Evolutionary conservation across 2,797 vertebrate genomes (phyloP).

Genomic region (Rhyacichthys aspro): DNA sequence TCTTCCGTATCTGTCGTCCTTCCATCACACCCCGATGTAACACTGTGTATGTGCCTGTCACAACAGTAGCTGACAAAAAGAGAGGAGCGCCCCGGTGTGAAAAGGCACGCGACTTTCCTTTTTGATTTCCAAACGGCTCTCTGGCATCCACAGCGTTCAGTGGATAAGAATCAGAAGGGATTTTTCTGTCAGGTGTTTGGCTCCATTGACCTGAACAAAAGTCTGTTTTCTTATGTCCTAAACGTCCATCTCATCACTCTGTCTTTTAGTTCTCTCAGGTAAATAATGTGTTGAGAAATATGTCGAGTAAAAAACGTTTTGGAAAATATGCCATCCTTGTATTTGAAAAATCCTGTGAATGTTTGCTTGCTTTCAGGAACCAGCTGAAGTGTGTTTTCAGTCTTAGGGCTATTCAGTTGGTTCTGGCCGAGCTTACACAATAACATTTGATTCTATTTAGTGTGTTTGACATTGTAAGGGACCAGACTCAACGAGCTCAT

Average conservation of each 20-base stretch:
- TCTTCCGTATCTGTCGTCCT: constrained; percentile 35
- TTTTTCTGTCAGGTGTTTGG: constrained; percentile 20
- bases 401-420: constrained; percentile 37
- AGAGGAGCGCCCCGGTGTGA: constrained; percentile 26
- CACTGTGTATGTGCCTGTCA: constrained; percentile 47
- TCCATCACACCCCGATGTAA: constrained; percentile 41
- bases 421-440: constrained; percentile 33
- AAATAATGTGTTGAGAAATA: constrained; percentile 42
- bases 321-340: constrained; percentile 33
- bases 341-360: constrained; percentile 50
- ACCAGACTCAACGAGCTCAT: constrained; percentile 29
- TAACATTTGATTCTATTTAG: constrained; percentile 51
- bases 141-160: constrained; percentile 23
- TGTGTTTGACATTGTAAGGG: constrained; percentile 38
- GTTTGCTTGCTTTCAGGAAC: constrained; percentile 39
- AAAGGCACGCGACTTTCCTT: constrained; percentile 41
- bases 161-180: constrained; percentile 53
- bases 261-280: constrained; percentile 71
- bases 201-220: constrained; percentile 7
- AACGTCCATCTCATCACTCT: constrained; percentile 36
- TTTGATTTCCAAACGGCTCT: constrained; percentile 34
- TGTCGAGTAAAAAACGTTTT: constrained; percentile 22
- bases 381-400: constrained; percentile 30
- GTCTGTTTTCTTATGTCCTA: constrained; percentile 1
- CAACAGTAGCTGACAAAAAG: constrained; percentile 41